These are phyloP conservation scores for Chrysolophus pictus DNA, from an alignment of 2,797 vertebrate genomes.

Conservation along the genomic window DNA sequence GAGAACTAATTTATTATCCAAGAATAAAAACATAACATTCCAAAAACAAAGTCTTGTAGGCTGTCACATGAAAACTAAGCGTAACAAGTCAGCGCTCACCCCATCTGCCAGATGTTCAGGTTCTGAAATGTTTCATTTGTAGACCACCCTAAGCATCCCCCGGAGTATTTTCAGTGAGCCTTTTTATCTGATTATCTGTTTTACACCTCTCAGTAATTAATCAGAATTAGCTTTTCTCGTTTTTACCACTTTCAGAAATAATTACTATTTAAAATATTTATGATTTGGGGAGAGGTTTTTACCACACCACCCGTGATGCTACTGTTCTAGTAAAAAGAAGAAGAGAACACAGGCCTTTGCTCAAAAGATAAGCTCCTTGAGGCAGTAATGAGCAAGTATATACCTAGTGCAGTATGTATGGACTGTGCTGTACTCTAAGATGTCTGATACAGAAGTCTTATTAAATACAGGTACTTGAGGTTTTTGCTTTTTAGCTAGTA, in stretches of 20 bases:
- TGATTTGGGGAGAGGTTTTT: not conserved
- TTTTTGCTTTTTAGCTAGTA: not conserved
- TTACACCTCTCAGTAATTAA: not conserved
- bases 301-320: not conserved
- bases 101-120: not conserved
- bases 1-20: not conserved
- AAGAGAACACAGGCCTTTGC: not conserved
- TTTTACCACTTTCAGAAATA: slow-evolving; percentile 7
- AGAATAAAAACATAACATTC: not conserved
- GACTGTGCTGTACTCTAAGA: not conserved
- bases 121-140: not conserved
- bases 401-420: not conserved
- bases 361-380: not conserved
- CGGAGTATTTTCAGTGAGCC: not conserved
- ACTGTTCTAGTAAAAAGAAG: not conserved
- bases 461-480: not conserved
- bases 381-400: not conserved
- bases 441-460: not conserved
- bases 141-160: not conserved
- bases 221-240: not conserved
- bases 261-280: slow-evolving; percentile 16
- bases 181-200: not conserved
- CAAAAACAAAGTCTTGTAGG: not conserved
- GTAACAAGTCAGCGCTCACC: not conserved
- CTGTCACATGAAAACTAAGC: not conserved